Evolutionary conservation across 2,797 vertebrate species (phyloP), one percentile per base, ranked within the genome.

Genomic region (Parotocinclus haroldoi): DNA sequence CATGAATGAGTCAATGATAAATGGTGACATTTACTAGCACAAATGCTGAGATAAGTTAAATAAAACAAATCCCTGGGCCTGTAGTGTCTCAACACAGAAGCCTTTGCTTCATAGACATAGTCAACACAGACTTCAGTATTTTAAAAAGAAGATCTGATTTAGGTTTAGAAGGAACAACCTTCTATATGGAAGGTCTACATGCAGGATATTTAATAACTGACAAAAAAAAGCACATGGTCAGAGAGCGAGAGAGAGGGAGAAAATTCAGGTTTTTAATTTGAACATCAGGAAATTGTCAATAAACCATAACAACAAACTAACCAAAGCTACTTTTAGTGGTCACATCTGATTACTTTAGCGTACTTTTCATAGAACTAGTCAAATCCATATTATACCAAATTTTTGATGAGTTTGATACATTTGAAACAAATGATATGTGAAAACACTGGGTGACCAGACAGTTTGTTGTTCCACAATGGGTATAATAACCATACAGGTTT

Each of bases 281-380:
- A 55, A n/a, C n/a, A n/a, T 53, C 9, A 37, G 39, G 48, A 58
- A 67, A 63, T 60, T 57, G 44, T 57, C 13, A 27, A 59, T 54
- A 42, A 59, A 79, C 78, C 80, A 81, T 78, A 86, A 83, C 81
- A 76, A 81, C 7, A 68, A 71, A 76, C 81, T 72, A 77, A 83
- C 78, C 80, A 78, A 14, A 71, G 71, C 80, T 77, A 44, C 50
- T 80, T 81, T 39, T 61, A n/a, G n/a, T n/a, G n/a, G n/a, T n/a
- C n/a, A n/a, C n/a, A n/a, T n/a, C n/a, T n/a, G n/a, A n/a, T n/a
- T n/a, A n/a, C n/a, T n/a, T n/a, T n/a, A n/a, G n/a, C n/a, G n/a
- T n/a, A n/a, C 27, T 54, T 51, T 14, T 42, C 8, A n/a, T n/a
- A 53, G 10, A 36, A 50, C 42, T 40, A 61, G 48, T 44, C 39